Conservation (phyloP, 2,797 vertebrate genomes). For the Cyclopterus lumpus region DNA sequence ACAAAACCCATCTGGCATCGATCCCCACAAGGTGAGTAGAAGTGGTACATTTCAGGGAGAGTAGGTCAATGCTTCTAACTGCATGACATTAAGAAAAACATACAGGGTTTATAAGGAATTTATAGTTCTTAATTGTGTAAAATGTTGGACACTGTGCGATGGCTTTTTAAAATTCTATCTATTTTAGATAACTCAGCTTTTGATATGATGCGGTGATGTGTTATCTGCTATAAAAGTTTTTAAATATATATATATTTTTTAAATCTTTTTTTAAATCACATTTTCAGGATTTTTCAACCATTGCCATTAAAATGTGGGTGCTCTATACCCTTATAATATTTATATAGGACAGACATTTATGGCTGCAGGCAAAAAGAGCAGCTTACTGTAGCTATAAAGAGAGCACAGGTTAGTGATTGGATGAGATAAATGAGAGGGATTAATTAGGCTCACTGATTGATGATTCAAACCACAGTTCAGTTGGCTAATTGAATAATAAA, state of each 20-base stretch:
- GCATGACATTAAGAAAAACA: not conserved
- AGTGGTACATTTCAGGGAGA: not conserved
- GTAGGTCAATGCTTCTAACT: not conserved
- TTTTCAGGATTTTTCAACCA: not conserved
- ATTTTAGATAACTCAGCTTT: not conserved
- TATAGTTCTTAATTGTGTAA: not conserved
- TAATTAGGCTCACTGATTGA: slow-evolving; percentile 42
- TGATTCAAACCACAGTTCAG: slow-evolving; percentile 40
- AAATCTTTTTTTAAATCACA: not conserved
- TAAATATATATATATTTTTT: not conserved
- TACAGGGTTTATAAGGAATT: not conserved
- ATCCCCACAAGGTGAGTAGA: too few relatives aligned
- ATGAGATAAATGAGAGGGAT: slow-evolving; percentile 39
- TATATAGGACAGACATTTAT: not conserved
- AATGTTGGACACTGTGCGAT: not conserved
- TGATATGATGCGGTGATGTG: not conserved
- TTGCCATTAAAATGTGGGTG: not conserved
- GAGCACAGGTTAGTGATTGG: slow-evolving; percentile 27
- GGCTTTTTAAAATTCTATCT: not conserved
- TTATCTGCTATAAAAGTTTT: not conserved
- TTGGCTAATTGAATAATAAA: slow-evolving; percentile 54
- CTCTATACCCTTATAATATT: not conserved
- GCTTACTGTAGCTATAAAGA: slow-evolving; percentile 4
- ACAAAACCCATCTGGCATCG: not conserved
- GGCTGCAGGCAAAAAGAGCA: slow-evolving; percentile 2